Percentiles rank a stretch among this genome's conserved stretches.
phyloP scores from a whole-genome alignment of 1,140 invertebrate species.

The Schlechtendalia chinensis region DNA sequence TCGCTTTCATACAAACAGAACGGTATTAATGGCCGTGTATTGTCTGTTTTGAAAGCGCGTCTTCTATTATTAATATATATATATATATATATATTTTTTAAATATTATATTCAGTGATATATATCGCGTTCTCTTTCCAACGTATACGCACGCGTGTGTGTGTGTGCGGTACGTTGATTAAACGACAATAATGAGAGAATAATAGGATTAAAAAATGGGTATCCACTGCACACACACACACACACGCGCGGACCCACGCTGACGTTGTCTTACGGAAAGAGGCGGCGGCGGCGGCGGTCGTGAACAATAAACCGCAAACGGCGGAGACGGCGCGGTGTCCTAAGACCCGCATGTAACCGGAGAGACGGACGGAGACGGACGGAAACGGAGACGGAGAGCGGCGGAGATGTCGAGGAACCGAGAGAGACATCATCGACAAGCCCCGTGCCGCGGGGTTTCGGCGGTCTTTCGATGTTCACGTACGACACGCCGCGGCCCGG shows the following conservation, averaged over 20 bases:
- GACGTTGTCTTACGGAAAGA: constrained; percentile 41
- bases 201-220: constrained; percentile 50
- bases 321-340: background rate
- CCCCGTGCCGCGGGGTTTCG: no score
- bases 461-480: background rate
- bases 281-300: constrained; percentile 1
- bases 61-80: constrained; percentile 40
- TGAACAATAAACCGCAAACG: constrained; percentile 48
- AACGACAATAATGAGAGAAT: constrained; percentile 50
- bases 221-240: background rate
- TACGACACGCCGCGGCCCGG: background rate
- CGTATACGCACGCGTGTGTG: background rate
- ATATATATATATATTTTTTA: constrained; percentile 24
- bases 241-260: constrained; percentile 43
- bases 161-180: constrained; percentile 39
- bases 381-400: background rate
- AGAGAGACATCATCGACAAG: background rate
- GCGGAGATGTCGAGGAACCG: background rate
- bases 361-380: background rate
- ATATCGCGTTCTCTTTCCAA: constrained; percentile 38
- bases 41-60: constrained; percentile 50
- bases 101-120: constrained; percentile 23
- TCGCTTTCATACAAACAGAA: constrained; percentile 48
- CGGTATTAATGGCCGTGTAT: constrained; percentile 49
- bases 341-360: constrained; percentile 8